Evolutionary conservation across 2,113 vertebrate genomes (phyloP), one percentile per base, ranked within the genome.

Genomic region (Furnarius figulus): DNA sequence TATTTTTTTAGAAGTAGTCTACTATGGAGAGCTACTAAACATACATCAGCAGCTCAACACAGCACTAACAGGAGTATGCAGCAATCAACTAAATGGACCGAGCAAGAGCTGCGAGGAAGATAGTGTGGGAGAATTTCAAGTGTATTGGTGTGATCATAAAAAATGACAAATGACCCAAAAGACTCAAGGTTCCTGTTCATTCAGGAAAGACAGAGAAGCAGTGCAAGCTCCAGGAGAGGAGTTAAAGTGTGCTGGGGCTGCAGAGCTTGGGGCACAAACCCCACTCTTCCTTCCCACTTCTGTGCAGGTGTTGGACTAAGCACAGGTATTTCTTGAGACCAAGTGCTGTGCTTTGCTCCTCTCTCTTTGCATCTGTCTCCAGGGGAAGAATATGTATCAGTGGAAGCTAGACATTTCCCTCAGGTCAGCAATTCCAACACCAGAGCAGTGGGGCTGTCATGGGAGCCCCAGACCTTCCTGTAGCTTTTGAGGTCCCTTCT

Each of bases 1-100:
- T 74, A 42, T 59, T 93, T 81, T 92, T 94, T 85, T 39, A 76
- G 62, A 90, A n/a, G 76, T 53, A 88, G 85, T 53, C 93, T 88
- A 6, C 85, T 90, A 79, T 86, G 86, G 71, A 89, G 79, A 93
- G 82, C 84, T 96, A 70, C 93, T 93, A 77, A 94, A 88, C 79
- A 90, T 95, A 89, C 71, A 96, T 96, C 95, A 94, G 73, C 86
- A 85, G 87, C 93, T 91, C 93, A 97, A 90, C 87, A 74, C 65
- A 21, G 86, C 93, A 84, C 89, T 88, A 86, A 91, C 65, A 52
- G 74, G 49, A 93, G 77, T 68, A 42, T 35, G 55, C 27, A 0
- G 71, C 94, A 89, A 89, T 96, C 95, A 96, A 89, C 70, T 88
- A 93, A 95, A 95, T 63, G 85, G 90, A 88, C 85, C 58, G 16